Percentiles rank a stretch among this genome's conserved stretches.
Evolutionary conservation across 2,113 vertebrate species (phyloP).

Genomic region (Paratilapia polleni): DNA sequence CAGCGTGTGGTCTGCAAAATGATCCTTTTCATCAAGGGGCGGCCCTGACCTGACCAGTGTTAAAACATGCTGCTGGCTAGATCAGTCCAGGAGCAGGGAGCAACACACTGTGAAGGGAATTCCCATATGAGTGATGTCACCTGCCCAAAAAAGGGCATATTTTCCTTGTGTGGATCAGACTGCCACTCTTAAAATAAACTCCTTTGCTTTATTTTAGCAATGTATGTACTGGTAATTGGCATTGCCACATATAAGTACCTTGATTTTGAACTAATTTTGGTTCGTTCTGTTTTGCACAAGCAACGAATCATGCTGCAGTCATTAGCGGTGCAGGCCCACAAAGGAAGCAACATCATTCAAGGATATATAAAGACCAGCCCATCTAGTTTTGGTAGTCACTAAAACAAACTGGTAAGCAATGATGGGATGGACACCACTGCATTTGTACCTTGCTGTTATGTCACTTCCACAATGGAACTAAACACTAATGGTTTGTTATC

Average conservation of each 20-base stretch:
- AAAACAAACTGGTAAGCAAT: neutral
- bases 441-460: neutral
- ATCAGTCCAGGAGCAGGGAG: conserved; percentile 8
- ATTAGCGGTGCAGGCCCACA: neutral
- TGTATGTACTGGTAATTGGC: neutral
- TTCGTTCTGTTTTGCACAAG: neutral
- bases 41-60: conserved; percentile 32
- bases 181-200: neutral
- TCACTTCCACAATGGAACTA: neutral
- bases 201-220: neutral
- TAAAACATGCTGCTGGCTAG: conserved; percentile 42
- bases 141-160: neutral
- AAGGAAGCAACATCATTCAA: neutral
- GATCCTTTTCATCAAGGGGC: conserved; percentile 46
- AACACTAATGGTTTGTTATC: neutral
- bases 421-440: neutral
- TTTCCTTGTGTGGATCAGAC: neutral
- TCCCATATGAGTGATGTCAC: conserved; percentile 13
- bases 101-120: conserved; percentile 3
- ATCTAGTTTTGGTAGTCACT: neutral
- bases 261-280: too few relatives aligned
- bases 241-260: neutral
- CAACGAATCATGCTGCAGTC: neutral
- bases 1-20: conserved; percentile 36
- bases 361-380: neutral